Evolutionary conservation across 92 coral and sea anemone species (phyloP), one percentile per base, ranked within the genome.

Genomic region (Palythoa grandis): DNA sequence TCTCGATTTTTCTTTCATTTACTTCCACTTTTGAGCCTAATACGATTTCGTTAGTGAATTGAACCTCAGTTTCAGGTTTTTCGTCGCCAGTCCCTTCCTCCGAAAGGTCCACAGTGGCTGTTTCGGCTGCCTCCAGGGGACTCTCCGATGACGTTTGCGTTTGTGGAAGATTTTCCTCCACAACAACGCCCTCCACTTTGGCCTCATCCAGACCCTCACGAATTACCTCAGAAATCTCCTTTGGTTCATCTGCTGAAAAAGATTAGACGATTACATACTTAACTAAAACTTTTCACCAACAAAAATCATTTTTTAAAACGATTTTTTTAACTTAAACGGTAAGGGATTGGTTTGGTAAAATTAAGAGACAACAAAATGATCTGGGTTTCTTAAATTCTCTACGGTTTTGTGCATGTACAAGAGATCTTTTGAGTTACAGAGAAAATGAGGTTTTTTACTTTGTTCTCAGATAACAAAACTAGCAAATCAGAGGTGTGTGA

Each of bases 101-200:
- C 25, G 20, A 20, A 80, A 60, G 48, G 14, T 66, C 85, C 38
- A 47, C 23, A 16, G 24, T 43, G 14, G 85, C 85, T 23, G 74
- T 40, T 66, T 80, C 85, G 15, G 48, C 5, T 19, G 23, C 22
- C 16, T 20, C 73, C 14, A 23, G 5, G 39, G 48, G 65, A 7
- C 61, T 16, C 66, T 66, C 74, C 12, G 75, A 29, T 12, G 75
- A 63, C 19, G 11, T 67, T 29, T 80, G 56, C 7, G 74, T 80
- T 14, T 47, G 74, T n/a, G 74, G 23, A 63, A 80, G 10, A 52
- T 80, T 70, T 2, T 61, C 60, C 39, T 80, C 85, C 85, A 80
- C 66, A 63, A 66, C 85, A 43, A 80, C 58, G 17, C 84, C 73
- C 14, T 65, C 73, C 11, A 80, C 48, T n/a, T 66, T 48, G 2